Evolutionary conservation across 2,113 vertebrate genomes (phyloP), one percentile per base, ranked within the genome.

Genomic region (Perca flavescens): DNA sequence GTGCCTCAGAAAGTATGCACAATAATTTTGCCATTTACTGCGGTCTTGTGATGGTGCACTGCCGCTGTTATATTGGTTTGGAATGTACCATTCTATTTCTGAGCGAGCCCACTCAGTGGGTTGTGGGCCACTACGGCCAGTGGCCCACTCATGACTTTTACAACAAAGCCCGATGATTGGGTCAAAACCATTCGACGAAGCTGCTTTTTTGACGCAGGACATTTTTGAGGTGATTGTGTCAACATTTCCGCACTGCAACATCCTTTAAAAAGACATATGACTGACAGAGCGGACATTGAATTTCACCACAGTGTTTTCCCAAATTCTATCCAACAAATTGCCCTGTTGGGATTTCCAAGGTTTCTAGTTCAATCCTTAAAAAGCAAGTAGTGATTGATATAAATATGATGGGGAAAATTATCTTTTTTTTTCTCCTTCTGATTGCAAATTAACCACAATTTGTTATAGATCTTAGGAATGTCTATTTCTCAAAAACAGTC

Each of bases 81-180:
- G 95, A 96, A 96, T 96, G 94, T 94, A 94, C 93, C 91, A 79
- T 91, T 94, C 95, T 96, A 96, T 95, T 96, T 93, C 89, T 36
- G 92, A 82, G 82, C 22, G 73, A 85, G 87, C 90, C 93, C 86
- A 90, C 93, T 94, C 93, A 74, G 87, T 91, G 89, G 92, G 88
- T 88, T 91, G 88, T 92, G 89, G 91, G 90, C 91, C 88, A 82
- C 88, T 90, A 89, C 78, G 79, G 92, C 90, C 91, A 86, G 79
- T 82, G 87, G 88, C 90, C 92, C 88, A 91, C 86, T 93, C 78
- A 74, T 80, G 88, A 92, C 90, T 90, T 88, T 91, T 90, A 90
- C 90, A 92, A 87, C 83, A 87, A 91, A 92, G 85, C 53, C 68
- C 13, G 56, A 61, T 56, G 86, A 86, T 57, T 77, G 75, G 89